These are phyloP conservation scores for Nesoenas mayeri DNA, from an alignment of 2,113 vertebrate genomes.

Conservation along the genomic window DNA sequence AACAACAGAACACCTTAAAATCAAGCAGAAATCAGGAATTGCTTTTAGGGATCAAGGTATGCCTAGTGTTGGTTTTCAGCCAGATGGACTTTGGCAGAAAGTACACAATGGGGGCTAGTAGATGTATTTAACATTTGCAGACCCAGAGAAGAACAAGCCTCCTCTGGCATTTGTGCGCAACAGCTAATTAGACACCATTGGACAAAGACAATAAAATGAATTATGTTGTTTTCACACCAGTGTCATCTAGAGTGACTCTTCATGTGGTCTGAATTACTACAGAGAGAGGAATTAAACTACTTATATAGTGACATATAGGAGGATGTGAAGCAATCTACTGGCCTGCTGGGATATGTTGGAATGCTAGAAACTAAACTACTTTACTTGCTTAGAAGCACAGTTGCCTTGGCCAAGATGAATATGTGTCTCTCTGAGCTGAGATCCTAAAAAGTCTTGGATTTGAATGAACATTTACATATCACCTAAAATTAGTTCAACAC, in stretches of 20 bases:
- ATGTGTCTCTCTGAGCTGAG: neutral
- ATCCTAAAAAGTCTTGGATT: neutral
- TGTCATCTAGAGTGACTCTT: neutral
- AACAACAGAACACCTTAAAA: neutral
- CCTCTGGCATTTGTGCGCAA: neutral
- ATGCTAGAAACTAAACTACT: neutral
- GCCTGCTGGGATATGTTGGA: neutral
- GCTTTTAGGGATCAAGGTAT: neutral
- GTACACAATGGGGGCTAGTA: neutral
- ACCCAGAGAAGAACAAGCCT: neutral
- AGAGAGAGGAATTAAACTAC: neutral
- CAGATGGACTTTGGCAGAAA: neutral
- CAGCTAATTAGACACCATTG: neutral
- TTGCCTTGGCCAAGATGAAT: neutral
- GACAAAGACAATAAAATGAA: neutral
- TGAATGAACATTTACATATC: neutral
- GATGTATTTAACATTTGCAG: neutral
- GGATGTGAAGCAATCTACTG: neutral
- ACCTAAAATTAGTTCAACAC: neutral
- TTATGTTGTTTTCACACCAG: neutral
- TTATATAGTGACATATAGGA: neutral
- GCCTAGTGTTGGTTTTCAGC: neutral
- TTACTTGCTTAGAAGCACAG: neutral
- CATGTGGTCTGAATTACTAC: neutral
- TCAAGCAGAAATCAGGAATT: neutral